Evolutionary conservation across 2,797 vertebrate genomes (phyloP), one percentile per base, ranked within the genome.

Genomic region (Clarias pachynema): DNA sequence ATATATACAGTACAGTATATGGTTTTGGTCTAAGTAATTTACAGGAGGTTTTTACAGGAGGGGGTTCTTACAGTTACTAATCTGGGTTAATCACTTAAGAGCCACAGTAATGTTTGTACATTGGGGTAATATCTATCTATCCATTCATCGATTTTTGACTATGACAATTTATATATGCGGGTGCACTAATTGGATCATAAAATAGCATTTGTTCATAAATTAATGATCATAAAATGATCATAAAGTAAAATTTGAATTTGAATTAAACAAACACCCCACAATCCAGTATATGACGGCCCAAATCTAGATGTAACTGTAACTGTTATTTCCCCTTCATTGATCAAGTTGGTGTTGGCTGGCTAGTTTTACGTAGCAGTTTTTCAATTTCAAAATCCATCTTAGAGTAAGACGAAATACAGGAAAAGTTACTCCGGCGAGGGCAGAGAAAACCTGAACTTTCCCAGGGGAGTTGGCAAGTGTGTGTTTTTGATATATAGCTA

Each of bases 401-500:
- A 79, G 40, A 79, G n/a, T 62, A 8, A 79, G 24, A 62, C n/a
- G 77, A 79, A 79, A 79, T 79, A n/a, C 6, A 79, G 60, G 15
- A 44, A 63, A 79, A 44, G 15, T 18, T 44, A 63, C 22, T 12
- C 59, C 16, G 34, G 24, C 34, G 34, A 40, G 40, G 37, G 59
- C 34, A 49, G 16, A 65, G 12, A 49, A 44, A 44, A 49, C 18
- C 37, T 65, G 60, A 65, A 65, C 24, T 49, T 29, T 80, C 78
- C 34, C 60, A 65, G n/a, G 72, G 62, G 70, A 74, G 70, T 63
- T 44, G 34, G 81, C 59, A 40, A 74, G 57, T 74, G 37, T 83
- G 81, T 77, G 84, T 49, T 49, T 79, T 79, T 89, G 89, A 90
- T 89, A 81, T 87, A 90, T 89, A 85, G 75, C 87, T 60, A 65